Evolutionary conservation across 2,797 vertebrate genomes (phyloP).

Genomic region (Bucorvus abyssinicus): DNA sequence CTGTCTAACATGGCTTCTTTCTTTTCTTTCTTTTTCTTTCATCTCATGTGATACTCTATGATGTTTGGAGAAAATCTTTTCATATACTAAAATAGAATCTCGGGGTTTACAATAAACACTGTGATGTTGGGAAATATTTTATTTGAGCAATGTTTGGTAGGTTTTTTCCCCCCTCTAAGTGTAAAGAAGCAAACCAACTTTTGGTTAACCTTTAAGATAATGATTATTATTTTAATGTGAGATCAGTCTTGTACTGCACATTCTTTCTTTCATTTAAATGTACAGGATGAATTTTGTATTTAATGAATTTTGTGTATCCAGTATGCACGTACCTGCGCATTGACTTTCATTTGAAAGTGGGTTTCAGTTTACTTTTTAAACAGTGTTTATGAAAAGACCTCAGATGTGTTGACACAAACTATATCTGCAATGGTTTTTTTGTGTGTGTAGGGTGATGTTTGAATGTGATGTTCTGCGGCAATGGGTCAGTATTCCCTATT

Average conservation of each 20-base stretch:
- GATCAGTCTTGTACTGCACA: slow-evolving; percentile 85
- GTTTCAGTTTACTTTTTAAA: slow-evolving; percentile 80
- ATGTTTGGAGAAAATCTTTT: slow-evolving; percentile 73
- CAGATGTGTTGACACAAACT: slow-evolving; percentile 75
- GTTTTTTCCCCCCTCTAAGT: slow-evolving; percentile 19
- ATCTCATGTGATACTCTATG: slow-evolving; percentile 64
- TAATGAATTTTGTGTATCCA: slow-evolving; percentile 84
- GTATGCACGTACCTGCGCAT: slow-evolving; percentile 90
- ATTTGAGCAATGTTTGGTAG: slow-evolving; percentile 68
- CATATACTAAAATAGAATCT: slow-evolving; percentile 80
- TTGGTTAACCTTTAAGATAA: slow-evolving; percentile 68
- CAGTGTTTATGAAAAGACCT: slow-evolving; percentile 79
- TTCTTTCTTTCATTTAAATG: slow-evolving; percentile 86
- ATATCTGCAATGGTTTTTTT: slow-evolving; percentile 79
- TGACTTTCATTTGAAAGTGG: slow-evolving; percentile 81
- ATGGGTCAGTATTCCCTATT: slow-evolving; percentile 79
- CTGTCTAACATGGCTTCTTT: slow-evolving; percentile 46
- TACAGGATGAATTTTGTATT: slow-evolving; percentile 90
- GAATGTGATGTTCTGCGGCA: slow-evolving; percentile 86
- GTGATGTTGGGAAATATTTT: slow-evolving; percentile 87
- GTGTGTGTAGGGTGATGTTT: slow-evolving; percentile 86
- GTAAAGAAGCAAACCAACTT: slow-evolving; percentile 56
- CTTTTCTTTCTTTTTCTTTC: not conserved
- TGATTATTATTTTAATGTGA: slow-evolving; percentile 69
- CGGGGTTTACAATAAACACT: slow-evolving; percentile 94